These are phyloP conservation scores for Latrodectus hesperus DNA, from an alignment of 2,888 invertebrate species.

Conservation along the genomic window DNA sequence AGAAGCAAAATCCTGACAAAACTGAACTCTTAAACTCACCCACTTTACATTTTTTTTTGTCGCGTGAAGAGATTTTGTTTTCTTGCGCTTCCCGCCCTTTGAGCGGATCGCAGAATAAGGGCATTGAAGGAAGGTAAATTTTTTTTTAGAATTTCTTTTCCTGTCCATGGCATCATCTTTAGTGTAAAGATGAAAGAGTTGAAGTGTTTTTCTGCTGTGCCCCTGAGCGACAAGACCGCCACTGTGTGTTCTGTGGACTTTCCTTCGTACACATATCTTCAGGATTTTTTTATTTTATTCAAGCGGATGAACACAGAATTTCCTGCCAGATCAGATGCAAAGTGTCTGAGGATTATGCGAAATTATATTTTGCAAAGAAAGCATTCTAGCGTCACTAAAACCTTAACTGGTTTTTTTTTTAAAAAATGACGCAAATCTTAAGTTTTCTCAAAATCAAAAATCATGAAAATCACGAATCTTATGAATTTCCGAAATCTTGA, in stretches of 20 bases:
- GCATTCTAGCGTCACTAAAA: no score
- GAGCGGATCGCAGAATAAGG: not conserved
- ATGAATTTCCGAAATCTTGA: no score
- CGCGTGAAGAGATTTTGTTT: not conserved
- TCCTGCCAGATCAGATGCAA: no score
- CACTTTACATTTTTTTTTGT: not conserved
- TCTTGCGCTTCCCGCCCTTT: not conserved
- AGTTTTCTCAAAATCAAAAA: no score
- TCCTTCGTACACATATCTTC: no score
- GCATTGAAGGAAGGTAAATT: not conserved
- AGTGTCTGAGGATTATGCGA: no score
- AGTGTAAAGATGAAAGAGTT: slow-evolving; percentile 26
- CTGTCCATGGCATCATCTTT: slow-evolving; percentile 8
- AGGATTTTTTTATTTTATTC: no score
- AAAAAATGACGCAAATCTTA: no score
- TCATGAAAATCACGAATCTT: no score
- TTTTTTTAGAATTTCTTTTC: not conserved
- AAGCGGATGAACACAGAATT: no score
- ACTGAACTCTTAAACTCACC: not conserved
- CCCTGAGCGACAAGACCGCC: slow-evolving; percentile 45
- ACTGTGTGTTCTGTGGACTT: not conserved
- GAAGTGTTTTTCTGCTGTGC: slow-evolving; percentile 44
- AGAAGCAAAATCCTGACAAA: not conserved
- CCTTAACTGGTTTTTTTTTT: no score
- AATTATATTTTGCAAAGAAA: no score